phyloP scores from a whole-genome alignment of 2,797 vertebrate species.

The Linurgus olivaceus region DNA sequence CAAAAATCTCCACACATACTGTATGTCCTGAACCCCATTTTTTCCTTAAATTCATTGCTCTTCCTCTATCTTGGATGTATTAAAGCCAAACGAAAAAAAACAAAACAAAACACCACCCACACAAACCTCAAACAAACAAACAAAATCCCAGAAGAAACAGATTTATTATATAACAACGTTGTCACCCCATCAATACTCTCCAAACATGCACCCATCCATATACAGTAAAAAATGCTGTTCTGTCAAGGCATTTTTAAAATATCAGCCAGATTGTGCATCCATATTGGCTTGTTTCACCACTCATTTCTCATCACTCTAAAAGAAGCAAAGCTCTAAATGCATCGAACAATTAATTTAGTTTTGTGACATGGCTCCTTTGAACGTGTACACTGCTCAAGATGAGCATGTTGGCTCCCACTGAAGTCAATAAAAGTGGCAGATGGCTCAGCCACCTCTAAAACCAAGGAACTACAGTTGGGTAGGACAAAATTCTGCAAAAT shows the following conservation, averaged over 20 bases:
- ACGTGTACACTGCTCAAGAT: background rate
- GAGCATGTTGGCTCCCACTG: background rate
- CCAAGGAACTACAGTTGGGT: background rate
- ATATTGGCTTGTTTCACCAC: background rate
- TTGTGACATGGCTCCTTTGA: background rate
- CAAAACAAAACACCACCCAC: background rate
- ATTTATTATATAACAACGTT: background rate
- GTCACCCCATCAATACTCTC: background rate
- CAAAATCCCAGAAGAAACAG: background rate
- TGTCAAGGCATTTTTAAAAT: background rate
- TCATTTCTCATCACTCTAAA: background rate
- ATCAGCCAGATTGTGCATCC: background rate
- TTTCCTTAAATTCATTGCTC: background rate
- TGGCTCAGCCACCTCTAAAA: background rate
- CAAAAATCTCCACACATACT: background rate
- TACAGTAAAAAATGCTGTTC: background rate
- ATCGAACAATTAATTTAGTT: background rate
- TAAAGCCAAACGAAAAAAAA: background rate
- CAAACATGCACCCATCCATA: background rate
- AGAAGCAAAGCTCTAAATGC: background rate
- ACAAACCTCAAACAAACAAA: background rate
- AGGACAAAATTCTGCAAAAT: background rate
- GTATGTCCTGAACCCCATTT: background rate
- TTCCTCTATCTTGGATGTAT: background rate
- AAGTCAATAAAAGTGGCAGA: background rate